phyloP scores from a whole-genome alignment of 1,140 invertebrate genomes.

The Drosophila auraria region DNA sequence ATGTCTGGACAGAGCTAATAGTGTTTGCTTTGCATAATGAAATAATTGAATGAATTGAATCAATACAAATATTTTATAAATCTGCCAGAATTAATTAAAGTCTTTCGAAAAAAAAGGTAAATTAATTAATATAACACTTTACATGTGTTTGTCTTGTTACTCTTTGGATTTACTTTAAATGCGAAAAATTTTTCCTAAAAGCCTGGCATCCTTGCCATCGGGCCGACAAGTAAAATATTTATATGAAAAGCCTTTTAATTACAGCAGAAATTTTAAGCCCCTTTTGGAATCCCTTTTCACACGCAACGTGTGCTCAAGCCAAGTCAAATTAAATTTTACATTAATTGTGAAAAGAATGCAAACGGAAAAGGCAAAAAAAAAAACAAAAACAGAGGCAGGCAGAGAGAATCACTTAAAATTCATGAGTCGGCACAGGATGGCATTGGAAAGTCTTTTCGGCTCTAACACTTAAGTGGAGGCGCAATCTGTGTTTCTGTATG shows the following conservation, averaged over 20 bases:
- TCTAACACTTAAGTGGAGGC: slow-evolving; percentile 66
- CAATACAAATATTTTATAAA: slow-evolving; percentile 13
- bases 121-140: background rate
- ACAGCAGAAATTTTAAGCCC: slow-evolving; percentile 22
- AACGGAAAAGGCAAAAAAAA: slow-evolving; percentile 29
- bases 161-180: background rate
- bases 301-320: slow-evolving; percentile 51
- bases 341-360: slow-evolving; percentile 55
- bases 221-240: slow-evolving; percentile 42
- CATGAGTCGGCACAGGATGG: slow-evolving; percentile 62
- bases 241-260: slow-evolving; percentile 45
- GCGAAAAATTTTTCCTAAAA: slow-evolving; percentile 1
- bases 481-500: slow-evolving; percentile 49
- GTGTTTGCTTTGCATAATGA: slow-evolving; percentile 40
- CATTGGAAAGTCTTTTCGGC: slow-evolving; percentile 55
- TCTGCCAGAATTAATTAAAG: background rate
- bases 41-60: slow-evolving; percentile 24
- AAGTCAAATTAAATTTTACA: slow-evolving; percentile 61
- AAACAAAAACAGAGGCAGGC: slow-evolving; percentile 19
- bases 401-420: slow-evolving; percentile 73
- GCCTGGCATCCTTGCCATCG: slow-evolving; percentile 11
- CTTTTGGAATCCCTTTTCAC: slow-evolving; percentile 39
- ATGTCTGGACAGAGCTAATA: slow-evolving; percentile 16
- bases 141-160: background rate
- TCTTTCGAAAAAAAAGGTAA: too few relatives aligned